These are phyloP conservation scores for Oriolus oriolus DNA, from an alignment of 2,113 vertebrate species.

Conservation along the genomic window DNA sequence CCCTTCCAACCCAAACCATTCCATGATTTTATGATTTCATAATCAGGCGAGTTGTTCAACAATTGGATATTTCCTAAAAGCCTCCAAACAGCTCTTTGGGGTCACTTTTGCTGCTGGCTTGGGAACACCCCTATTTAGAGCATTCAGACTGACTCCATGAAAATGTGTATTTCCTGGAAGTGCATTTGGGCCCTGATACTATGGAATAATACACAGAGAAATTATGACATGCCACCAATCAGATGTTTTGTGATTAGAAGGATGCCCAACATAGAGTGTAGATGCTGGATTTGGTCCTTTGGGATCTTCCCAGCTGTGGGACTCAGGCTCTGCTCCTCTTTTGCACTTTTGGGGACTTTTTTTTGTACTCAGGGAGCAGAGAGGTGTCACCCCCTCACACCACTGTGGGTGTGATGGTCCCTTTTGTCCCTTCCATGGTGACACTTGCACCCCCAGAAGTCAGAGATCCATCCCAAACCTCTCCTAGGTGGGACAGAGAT, in stretches of 20 bases:
- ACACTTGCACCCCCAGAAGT: neutral
- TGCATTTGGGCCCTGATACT: neutral
- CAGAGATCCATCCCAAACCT: neutral
- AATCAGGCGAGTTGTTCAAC: neutral
- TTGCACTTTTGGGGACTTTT: neutral
- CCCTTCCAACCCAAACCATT: neutral
- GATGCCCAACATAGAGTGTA: neutral
- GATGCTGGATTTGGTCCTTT: neutral
- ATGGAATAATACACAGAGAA: neutral
- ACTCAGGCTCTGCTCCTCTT: neutral
- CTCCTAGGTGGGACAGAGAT: neutral
- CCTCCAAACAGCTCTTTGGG: neutral
- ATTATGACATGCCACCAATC: rapidly evolving
- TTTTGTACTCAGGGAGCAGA: neutral
- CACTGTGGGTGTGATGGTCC: neutral
- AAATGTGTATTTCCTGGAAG: neutral
- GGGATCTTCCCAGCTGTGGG: neutral
- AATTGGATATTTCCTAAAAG: neutral
- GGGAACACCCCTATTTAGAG: neutral
- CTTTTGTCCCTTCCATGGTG: neutral
- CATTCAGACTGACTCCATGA: neutral
- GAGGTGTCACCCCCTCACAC: neutral
- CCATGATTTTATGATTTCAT: neutral
- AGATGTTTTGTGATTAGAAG: neutral
- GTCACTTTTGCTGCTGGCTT: neutral